Evolutionary conservation across 2,113 vertebrate genomes (phyloP), one percentile per base, ranked within the genome.

Genomic region (Parus major): DNA sequence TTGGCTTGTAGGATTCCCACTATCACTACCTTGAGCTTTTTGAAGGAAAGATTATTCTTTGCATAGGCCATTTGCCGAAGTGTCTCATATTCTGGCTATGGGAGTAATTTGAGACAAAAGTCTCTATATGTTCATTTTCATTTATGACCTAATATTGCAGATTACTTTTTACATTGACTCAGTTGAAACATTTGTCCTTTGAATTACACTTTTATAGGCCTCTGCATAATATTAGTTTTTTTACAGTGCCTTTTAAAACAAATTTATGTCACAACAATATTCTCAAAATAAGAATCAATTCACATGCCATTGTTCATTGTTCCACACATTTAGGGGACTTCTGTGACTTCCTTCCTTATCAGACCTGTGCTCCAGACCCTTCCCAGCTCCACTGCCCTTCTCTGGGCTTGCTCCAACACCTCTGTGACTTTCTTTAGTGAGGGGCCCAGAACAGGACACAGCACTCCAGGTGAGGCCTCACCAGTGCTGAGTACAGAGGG

Each of bases 1-100:
- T 10, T 92, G 68, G 31, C 76, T 92, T 83, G 28, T 60, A 78
- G 79, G 85, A 72, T 94, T 97, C 88, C 86, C 82, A 92, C 76
- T 94, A 75, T 88, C 90, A n/a, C 82, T 84, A 8, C 60, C 76
- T 44, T 44, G n/a, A 88, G 53, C 11, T 88, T 88, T 88, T 90
- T 33, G 69, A 44, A 77, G 79, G 56, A 93, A 55, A 94, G 60
- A 81, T 75, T 73, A 60, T 78, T 83, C 71, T 90, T 86, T 86
- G 76, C 56, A 52, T n/a, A 77, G 56, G 60, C 19, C 28, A n/a
- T 71, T 68, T 92, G 90, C 88, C 41, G 41, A 94, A 86, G 25
- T 33, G 64, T 78, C 85, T 81, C 82, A 49, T 84, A 82, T 64
- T 82, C 87, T 73, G 39, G 20, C 78, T 88, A 29, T 83, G 76